Percentiles rank a stretch among this genome's conserved stretches.
phyloP scores from a whole-genome alignment of 2,113 vertebrate species.

The Hemiscyllium ocellatum region DNA sequence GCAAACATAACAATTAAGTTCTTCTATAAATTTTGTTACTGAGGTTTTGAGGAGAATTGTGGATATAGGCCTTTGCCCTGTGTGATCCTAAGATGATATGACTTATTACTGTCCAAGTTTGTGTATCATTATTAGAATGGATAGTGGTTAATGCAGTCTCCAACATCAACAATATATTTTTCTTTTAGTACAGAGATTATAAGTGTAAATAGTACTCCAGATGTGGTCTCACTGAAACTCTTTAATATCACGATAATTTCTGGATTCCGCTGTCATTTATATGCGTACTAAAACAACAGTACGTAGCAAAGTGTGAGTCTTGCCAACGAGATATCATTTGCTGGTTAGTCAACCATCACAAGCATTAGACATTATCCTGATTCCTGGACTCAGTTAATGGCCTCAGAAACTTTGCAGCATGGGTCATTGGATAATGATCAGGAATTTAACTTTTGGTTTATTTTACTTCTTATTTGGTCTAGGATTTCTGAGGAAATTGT shows the following conservation, averaged over 20 bases:
- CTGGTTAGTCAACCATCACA: background rate
- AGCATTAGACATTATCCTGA: background rate
- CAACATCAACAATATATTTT: too few relatives aligned
- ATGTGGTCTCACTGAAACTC: background rate
- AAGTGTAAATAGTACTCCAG: too few relatives aligned
- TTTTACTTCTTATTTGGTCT: background rate
- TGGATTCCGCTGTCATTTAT: background rate
- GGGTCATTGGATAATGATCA: background rate
- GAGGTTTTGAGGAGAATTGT: too few relatives aligned
- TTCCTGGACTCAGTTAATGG: background rate
- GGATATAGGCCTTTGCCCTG: too few relatives aligned
- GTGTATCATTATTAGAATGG: too few relatives aligned
- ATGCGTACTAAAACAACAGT: background rate
- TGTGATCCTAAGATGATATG: too few relatives aligned
- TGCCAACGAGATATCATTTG: background rate
- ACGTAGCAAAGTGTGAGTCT: background rate
- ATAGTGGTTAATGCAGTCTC: too few relatives aligned
- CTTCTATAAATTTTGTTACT: too few relatives aligned
- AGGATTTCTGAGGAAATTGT: background rate
- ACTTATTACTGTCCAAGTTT: too few relatives aligned
- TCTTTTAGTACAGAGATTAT: too few relatives aligned
- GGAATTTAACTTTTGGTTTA: background rate
- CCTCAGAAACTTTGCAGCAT: background rate
- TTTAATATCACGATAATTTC: background rate
- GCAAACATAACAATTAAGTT: too few relatives aligned